These are phyloP conservation scores for Muricea muricata DNA, from an alignment of 92 coral and sea anemone genomes.

Conservation along the genomic window DNA sequence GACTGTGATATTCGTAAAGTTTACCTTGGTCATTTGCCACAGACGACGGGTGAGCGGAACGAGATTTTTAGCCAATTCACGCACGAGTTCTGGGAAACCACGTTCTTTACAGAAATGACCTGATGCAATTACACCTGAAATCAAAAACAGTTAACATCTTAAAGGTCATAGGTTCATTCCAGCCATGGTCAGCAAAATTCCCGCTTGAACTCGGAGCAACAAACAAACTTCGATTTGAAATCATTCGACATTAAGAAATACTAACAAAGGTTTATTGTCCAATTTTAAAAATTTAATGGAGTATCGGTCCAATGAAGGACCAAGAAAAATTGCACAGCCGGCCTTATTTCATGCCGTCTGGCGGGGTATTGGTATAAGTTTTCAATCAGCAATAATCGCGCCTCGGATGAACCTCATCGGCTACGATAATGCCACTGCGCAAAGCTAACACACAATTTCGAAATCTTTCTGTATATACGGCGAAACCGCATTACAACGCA, in stretches of 20 bases:
- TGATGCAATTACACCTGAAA: slow-evolving; percentile 78
- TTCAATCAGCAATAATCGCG: slow-evolving; percentile 95
- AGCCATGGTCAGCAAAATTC: too few relatives aligned
- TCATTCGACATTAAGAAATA: too few relatives aligned
- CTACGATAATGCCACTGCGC: slow-evolving; percentile 94
- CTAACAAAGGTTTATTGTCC: too few relatives aligned
- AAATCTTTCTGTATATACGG: not conserved
- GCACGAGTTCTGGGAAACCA: slow-evolving; percentile 18
- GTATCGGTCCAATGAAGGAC: too few relatives aligned
- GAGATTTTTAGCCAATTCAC: slow-evolving; percentile 73
- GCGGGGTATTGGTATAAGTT: too few relatives aligned
- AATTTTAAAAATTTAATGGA: not conserved
- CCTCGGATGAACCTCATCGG: slow-evolving; percentile 83
- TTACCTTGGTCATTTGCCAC: slow-evolving; percentile 96
- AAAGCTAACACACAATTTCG: slow-evolving; percentile 55
- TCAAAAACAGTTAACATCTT: too few relatives aligned
- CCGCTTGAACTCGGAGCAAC: too few relatives aligned
- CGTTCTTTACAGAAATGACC: slow-evolving; percentile 75
- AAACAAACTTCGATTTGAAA: too few relatives aligned
- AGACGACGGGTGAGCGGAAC: slow-evolving; percentile 88
- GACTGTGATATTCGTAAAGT: too few relatives aligned
- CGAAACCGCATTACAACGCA: not conserved
- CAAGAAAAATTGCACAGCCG: slow-evolving; percentile 82
- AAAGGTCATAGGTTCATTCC: too few relatives aligned
- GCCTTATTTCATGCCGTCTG: slow-evolving; percentile 83